Evolutionary conservation across 1,140 invertebrate species (phyloP).

Genomic region (silkworm (Bombyx mori)): DNA sequence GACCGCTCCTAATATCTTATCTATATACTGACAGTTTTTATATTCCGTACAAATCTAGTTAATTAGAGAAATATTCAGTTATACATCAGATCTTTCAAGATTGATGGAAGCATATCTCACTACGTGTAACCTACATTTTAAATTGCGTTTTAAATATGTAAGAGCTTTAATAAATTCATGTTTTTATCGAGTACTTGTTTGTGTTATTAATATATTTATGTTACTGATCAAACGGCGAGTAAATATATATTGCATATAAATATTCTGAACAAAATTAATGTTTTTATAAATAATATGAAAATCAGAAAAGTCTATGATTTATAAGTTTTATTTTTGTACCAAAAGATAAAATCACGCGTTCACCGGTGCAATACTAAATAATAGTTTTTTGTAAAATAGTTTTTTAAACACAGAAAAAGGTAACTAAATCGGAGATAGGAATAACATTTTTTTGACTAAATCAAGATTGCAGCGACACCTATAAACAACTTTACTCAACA

Average conservation of each 20-base stretch:
- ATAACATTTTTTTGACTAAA: too few species aligned
- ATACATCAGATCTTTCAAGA: not conserved
- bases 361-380: too few species aligned
- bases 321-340: too few species aligned
- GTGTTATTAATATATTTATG: not conserved
- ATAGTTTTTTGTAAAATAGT: constrained; percentile 1
- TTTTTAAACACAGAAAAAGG: not conserved
- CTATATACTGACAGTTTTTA: constrained; percentile 3
- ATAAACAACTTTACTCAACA: not conserved
- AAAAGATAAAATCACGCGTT: too few species aligned
- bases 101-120: constrained; percentile 8
- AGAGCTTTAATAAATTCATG: constrained; percentile 6
- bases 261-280: too few species aligned
- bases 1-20: not conserved
- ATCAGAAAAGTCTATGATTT: too few species aligned
- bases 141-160: constrained; percentile 7
- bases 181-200: constrained; percentile 5
- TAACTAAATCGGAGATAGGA: too few species aligned
- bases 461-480: too few species aligned
- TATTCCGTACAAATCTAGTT: constrained; percentile 4
- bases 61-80: constrained; percentile 9
- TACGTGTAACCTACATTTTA: constrained; percentile 10
- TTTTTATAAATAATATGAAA: too few species aligned
- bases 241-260: too few species aligned
- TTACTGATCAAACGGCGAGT: too few species aligned